Evolutionary conservation across 2,797 vertebrate genomes (phyloP), one percentile per base, ranked within the genome.

Genomic region (Tadarida brasiliensis): DNA sequence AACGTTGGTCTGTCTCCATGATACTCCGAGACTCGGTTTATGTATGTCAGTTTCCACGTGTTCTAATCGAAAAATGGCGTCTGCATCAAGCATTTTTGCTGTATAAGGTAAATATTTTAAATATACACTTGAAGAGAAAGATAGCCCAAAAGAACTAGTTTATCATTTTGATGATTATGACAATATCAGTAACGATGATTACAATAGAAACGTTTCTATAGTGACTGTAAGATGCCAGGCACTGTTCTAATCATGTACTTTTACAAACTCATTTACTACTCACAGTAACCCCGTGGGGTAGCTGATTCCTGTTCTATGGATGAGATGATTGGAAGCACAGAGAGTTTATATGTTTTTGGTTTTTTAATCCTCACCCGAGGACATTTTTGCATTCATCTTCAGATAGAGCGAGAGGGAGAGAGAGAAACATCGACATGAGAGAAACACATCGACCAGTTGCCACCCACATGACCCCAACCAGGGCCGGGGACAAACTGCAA

Each of bases 81-180:
- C 39, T 33, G 22, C 15, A 30, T 65, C 73, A 17, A 87, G 68
- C 57, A 49, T 56, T 81, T 86, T 76, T 92, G 24, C 47, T 73
- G 82, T 87, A 19, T 59, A 61, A 87, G 70, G 22, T 65, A 49
- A 82, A 24, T 61, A 49, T 90, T 94, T 92, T 71, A 87, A 49
- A 56, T 86, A 35, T 28, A 47, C 5, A 83, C 44, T 63, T 81
- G 59, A 93, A 87, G 44, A 80, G 28, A 90, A 94, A 81, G 61
- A 47, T 8, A 90, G 9, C 28, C 56, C 68, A 76, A 74, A 44
- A 33, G 57, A 47, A 61, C 39, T 35, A 54, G 11, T 20, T 63
- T 28, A 39, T 39, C 33, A 49, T 91, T 76, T 63, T 81, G 73
- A 67, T 67, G 30, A 33, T 47, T 28, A 67, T 65, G 30, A 19